Evolutionary conservation across 2,888 invertebrate genomes (phyloP).

Genomic region (Lutraria lutraria): DNA sequence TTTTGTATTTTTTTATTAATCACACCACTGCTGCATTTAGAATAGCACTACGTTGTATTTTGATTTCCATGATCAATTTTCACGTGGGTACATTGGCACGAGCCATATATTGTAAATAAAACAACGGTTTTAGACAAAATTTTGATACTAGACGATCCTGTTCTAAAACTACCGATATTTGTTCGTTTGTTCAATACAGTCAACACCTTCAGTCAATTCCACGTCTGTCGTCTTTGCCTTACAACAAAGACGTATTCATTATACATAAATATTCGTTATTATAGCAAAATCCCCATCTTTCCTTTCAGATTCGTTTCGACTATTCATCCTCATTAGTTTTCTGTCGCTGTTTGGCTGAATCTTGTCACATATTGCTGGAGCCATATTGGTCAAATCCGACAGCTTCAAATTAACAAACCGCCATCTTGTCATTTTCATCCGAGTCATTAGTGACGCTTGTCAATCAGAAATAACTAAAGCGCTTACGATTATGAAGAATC

Average conservation of each 20-base stretch:
- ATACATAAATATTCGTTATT: conserved; percentile 12
- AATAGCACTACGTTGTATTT: no score
- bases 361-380: conserved; percentile 40
- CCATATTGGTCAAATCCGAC: conserved; percentile 46
- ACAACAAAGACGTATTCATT: background rate
- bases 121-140: no score
- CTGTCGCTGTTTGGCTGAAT: conserved; percentile 33
- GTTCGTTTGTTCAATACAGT: no score
- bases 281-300: background rate
- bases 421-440: conserved; percentile 64
- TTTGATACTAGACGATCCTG: no score
- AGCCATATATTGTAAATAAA: no score
- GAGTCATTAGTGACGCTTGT: conserved; percentile 60
- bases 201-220: no score
- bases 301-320: conserved; percentile 9
- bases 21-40: no score
- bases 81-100: no score
- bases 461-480: conserved; percentile 58
- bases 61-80: no score
- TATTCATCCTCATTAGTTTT: conserved; percentile 32
- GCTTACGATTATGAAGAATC: conserved; percentile 30
- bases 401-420: conserved; percentile 56
- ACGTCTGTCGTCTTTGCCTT: no score
- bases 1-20: no score
- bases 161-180: no score